phyloP scores from a whole-genome alignment of 2,113 vertebrate genomes.

The Opisthocomus hoazin region DNA sequence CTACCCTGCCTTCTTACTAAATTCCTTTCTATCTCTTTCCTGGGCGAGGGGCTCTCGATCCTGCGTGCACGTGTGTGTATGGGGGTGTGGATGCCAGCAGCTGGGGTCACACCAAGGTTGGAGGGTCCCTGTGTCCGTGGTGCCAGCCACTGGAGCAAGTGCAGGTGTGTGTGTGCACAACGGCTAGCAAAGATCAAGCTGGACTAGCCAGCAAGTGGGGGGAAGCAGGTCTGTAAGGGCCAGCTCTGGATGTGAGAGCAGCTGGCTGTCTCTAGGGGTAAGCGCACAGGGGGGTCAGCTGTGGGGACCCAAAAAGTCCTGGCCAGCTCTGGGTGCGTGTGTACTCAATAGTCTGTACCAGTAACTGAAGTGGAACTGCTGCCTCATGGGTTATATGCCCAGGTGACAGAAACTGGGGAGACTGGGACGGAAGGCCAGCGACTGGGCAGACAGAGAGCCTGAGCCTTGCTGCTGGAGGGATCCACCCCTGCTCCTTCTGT shows the following conservation, averaged over 20 bases:
- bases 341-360: neutral
- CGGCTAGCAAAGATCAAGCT: neutral
- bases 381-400: neutral
- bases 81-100: neutral
- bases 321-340: neutral
- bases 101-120: neutral
- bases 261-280: neutral
- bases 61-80: neutral
- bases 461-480: neutral
- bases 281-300: neutral
- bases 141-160: neutral
- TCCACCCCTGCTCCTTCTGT: neutral
- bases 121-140: neutral
- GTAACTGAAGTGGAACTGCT: neutral
- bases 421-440: neutral
- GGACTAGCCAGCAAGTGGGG: neutral
- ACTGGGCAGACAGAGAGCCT: neutral
- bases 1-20: neutral
- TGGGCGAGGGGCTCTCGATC: accelerated
- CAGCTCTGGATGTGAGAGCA: neutral
- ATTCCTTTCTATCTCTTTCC: neutral
- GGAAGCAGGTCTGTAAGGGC: neutral
- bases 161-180: neutral
- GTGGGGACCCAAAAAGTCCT: neutral
- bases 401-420: neutral